These are phyloP conservation scores for Leucopternis melanops DNA, from an alignment of 2,113 vertebrate species.

Conservation along the genomic window DNA sequence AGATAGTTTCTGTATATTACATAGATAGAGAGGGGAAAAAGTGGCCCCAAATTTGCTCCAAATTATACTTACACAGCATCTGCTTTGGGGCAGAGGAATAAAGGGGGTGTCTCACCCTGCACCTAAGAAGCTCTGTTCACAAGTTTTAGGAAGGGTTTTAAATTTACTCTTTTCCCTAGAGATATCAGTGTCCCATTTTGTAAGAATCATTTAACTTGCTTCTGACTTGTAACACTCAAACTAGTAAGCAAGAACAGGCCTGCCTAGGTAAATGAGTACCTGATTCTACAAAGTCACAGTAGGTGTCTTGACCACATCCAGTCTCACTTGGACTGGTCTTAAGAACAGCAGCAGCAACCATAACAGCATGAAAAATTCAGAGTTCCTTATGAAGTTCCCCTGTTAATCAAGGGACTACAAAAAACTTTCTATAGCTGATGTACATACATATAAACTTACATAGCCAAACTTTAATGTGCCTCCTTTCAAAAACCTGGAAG, in stretches of 20 bases:
- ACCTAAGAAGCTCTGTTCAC: not conserved
- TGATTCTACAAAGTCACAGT: not conserved
- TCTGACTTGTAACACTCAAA: not conserved
- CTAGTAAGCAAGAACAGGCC: not conserved
- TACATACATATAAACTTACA: not conserved
- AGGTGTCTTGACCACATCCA: not conserved
- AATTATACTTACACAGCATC: not conserved
- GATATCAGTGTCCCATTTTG: not conserved
- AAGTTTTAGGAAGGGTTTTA: not conserved
- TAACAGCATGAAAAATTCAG: not conserved
- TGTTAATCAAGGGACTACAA: not conserved
- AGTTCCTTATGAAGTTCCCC: not conserved
- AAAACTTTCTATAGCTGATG: not conserved
- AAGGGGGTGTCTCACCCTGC: too few relatives aligned
- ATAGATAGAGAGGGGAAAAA: not conserved
- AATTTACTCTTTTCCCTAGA: not conserved
- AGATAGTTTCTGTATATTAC: not conserved
- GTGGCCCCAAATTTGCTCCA: not conserved
- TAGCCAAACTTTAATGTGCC: not conserved
- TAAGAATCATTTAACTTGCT: not conserved
- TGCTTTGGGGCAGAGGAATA: not conserved
- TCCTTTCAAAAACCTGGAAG: not conserved
- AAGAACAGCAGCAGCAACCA: not conserved
- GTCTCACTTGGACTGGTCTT: not conserved
- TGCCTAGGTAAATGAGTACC: not conserved